Conservation (phyloP, 2,888 invertebrate genomes). For the Trissolcus japonicus region DNA sequence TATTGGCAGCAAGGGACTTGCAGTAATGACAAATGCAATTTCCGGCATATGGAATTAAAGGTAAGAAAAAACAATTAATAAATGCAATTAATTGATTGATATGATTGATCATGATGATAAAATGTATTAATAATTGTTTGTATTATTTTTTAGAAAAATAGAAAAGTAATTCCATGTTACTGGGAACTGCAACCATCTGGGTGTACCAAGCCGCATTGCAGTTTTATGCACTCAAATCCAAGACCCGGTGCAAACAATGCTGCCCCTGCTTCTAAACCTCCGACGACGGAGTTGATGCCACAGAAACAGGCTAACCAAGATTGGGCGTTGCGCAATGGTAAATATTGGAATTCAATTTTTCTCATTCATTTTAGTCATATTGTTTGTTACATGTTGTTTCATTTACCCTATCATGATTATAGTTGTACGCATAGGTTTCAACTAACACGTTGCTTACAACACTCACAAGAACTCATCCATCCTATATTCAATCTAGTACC, state of each 20-base stretch:
- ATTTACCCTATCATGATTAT: too few relatives aligned
- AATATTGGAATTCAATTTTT: neutral
- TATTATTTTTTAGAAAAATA: conserved; percentile 82
- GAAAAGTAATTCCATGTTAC: conserved; percentile 89
- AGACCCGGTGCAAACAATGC: conserved; percentile 61
- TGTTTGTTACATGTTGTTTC: too few relatives aligned
- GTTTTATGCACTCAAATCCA: conserved; percentile 83
- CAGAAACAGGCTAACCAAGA: conserved; percentile 70
- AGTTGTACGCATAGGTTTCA: too few relatives aligned
- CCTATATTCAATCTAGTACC: too few relatives aligned
- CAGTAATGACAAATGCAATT: conserved; percentile 85
- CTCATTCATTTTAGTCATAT: neutral
- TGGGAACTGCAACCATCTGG: conserved; percentile 92
- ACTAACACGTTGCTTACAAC: too few relatives aligned
- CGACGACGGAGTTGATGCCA: conserved; percentile 60
- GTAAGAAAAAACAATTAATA: conserved; percentile 74
- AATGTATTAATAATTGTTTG: neutral
- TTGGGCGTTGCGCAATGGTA: conserved; percentile 72
- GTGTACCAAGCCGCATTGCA: conserved; percentile 90
- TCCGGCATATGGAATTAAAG: conserved; percentile 90
- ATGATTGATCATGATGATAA: neutral
- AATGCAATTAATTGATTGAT: too few relatives aligned
- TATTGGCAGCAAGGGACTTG: conserved; percentile 91
- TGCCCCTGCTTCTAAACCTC: conserved; percentile 67
- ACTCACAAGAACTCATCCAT: too few relatives aligned